Percentiles rank a stretch among this genome's conserved stretches.
phyloP scores from a whole-genome alignment of 2,113 vertebrate genomes.

The Caranx ignobilis region DNA sequence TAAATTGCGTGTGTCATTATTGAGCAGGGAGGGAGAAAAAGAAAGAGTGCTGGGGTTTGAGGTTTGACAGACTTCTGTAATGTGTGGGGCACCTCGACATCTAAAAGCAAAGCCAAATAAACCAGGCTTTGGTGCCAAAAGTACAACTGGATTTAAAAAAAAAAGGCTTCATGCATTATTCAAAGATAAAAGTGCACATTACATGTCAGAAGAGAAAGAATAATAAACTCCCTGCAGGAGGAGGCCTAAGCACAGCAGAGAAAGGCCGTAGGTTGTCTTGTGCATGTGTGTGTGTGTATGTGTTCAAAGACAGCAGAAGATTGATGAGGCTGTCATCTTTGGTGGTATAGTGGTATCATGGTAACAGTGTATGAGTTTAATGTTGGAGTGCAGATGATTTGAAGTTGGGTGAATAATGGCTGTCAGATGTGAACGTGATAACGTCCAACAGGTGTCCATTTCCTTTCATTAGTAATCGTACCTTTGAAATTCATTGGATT shows the following conservation, averaged over 20 bases:
- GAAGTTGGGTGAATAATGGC: slow-evolving; percentile 44
- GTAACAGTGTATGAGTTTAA: slow-evolving; percentile 52
- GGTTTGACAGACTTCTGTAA: slow-evolving; percentile 67
- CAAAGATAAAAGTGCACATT: slow-evolving; percentile 71
- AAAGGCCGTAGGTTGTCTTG: slow-evolving; percentile 50
- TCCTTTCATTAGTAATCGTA: slow-evolving; percentile 11
- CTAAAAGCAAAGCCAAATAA: slow-evolving; percentile 71
- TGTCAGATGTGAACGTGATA: slow-evolving; percentile 57
- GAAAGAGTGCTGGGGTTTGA: slow-evolving; percentile 14
- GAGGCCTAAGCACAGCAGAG: slow-evolving; percentile 33
- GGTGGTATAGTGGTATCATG: slow-evolving; percentile 62
- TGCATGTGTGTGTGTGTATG: slow-evolving; percentile 45
- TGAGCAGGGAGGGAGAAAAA: slow-evolving; percentile 14
- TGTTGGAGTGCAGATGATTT: slow-evolving; percentile 32
- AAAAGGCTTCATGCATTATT: slow-evolving; percentile 69
- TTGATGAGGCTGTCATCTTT: slow-evolving; percentile 69
- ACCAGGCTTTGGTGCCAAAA: slow-evolving; percentile 56
- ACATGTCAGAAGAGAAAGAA: slow-evolving; percentile 66
- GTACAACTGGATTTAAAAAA: slow-evolving; percentile 57
- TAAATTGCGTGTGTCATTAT: slow-evolving; percentile 33
- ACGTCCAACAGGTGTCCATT: slow-evolving; percentile 54
- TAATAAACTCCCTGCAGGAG: slow-evolving; percentile 72
- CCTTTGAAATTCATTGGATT: background rate
- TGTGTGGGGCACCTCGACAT: slow-evolving; percentile 46
- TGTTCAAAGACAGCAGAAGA: slow-evolving; percentile 67